Evolutionary conservation across 2,113 vertebrate species (phyloP).

Genomic region (Pachypanchax playfairii): DNA sequence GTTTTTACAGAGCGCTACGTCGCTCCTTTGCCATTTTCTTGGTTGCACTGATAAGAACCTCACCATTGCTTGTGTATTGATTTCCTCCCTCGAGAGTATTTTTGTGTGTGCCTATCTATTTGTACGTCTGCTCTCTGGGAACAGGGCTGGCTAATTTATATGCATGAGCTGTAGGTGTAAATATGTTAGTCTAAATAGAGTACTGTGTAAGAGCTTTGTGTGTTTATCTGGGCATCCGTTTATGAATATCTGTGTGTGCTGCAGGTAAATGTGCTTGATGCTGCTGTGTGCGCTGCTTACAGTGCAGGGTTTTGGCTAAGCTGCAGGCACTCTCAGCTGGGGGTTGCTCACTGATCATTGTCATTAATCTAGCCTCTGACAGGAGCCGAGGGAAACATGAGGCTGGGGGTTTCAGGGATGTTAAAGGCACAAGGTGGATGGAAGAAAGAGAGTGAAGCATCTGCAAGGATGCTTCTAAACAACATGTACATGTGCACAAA

Average conservation of each 20-base stretch:
- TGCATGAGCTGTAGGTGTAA: slow-evolving; percentile 45
- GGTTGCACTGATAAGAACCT: slow-evolving; percentile 30
- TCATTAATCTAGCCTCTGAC: slow-evolving; percentile 83
- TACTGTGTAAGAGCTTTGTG: slow-evolving; percentile 20
- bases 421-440: slow-evolving; percentile 34
- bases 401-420: slow-evolving; percentile 31
- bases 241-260: slow-evolving; percentile 29
- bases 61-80: slow-evolving; percentile 50
- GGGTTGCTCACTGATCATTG: slow-evolving; percentile 80
- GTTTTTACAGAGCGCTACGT: slow-evolving; percentile 10
- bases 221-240: slow-evolving; percentile 3
- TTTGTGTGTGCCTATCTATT: slow-evolving; percentile 17
- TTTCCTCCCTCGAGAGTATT: slow-evolving; percentile 38
- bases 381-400: slow-evolving; percentile 57
- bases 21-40: slow-evolving; percentile 18
- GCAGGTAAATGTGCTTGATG: slow-evolving; percentile 37
- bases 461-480: slow-evolving; percentile 34
- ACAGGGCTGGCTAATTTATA: slow-evolving; percentile 42
- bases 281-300: slow-evolving; percentile 40
- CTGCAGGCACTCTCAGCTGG: slow-evolving; percentile 74
- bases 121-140: slow-evolving; percentile 26
- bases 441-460: slow-evolving; percentile 25
- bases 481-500: not conserved
- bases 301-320: slow-evolving; percentile 67
- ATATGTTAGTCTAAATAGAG: slow-evolving; percentile 45